A percentile compares a stretch with the other conserved stretches of the same genome.
These are phyloP conservation scores for Spea multiplicata DNA, from an alignment of 2,113 vertebrate genomes.

Conservation along the genomic window DNA sequence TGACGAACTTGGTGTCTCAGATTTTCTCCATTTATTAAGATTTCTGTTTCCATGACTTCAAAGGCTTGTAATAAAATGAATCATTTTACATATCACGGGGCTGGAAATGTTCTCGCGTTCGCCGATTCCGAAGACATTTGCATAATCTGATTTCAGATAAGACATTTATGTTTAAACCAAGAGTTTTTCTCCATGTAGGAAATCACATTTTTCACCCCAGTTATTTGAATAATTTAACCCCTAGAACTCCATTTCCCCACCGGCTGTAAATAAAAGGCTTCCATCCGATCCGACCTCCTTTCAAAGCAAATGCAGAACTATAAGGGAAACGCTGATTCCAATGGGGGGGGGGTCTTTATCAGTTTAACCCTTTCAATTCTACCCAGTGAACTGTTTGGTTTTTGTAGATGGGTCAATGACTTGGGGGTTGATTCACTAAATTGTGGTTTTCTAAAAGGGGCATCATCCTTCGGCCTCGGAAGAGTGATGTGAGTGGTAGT, in stretches of 20 bases:
- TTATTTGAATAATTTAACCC: constrained; percentile 28
- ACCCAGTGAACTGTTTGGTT: too few relatives aligned
- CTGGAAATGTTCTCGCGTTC: constrained; percentile 51
- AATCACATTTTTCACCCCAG: constrained; percentile 19
- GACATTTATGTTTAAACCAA: constrained; percentile 19
- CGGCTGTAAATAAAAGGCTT: constrained; percentile 2
- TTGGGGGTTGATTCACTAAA: too few relatives aligned
- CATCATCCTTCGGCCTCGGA: too few relatives aligned
- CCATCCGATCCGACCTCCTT: background rate
- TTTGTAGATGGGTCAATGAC: too few relatives aligned
- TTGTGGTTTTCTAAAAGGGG: too few relatives aligned
- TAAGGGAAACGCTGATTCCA: background rate
- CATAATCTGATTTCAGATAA: constrained; percentile 49
- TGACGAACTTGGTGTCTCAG: constrained; percentile 53
- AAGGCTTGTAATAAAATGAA: constrained; percentile 58
- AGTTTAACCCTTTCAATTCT: too few relatives aligned
- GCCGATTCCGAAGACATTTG: constrained; percentile 40
- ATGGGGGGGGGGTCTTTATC: too few relatives aligned
- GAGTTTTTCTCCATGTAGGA: constrained; percentile 3
- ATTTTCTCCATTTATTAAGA: constrained; percentile 53
- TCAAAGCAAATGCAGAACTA: background rate
- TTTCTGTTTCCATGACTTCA: constrained; percentile 66
- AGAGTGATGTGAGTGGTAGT: too few relatives aligned
- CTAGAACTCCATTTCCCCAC: constrained; percentile 4
- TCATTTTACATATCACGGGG: constrained; percentile 52